Conservation (phyloP, 2,888 invertebrate genomes). For the Lasiommata megera region DNA sequence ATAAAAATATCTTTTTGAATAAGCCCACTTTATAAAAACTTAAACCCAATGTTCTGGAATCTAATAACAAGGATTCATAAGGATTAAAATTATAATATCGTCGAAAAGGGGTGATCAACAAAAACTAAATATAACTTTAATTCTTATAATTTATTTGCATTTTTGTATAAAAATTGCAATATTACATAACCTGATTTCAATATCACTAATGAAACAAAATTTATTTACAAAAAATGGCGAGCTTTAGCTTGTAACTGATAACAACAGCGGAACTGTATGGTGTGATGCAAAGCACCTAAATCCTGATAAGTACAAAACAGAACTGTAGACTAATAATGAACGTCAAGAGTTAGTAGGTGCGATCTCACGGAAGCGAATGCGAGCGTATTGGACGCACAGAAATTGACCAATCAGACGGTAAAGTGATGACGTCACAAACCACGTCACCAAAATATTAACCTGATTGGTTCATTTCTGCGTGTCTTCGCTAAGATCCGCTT, state of each 20-base stretch:
- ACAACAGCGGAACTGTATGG: conserved; percentile 43
- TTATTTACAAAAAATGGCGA: conserved; percentile 68
- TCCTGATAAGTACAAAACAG: conserved; percentile 70
- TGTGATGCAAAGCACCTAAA: conserved; percentile 62
- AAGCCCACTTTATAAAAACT: no score
- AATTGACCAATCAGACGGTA: no score
- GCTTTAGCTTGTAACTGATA: conserved; percentile 53
- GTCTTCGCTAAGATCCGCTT: neutral
- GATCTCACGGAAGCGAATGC: no score
- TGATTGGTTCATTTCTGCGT: no score
- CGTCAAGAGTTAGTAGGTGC: conserved; percentile 41
- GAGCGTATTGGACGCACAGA: no score
- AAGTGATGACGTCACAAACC: no score
- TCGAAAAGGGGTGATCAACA: conserved; percentile 1
- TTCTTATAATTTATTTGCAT: conserved; percentile 72
- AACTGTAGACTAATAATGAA: conserved; percentile 71
- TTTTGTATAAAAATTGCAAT: conserved; percentile 80
- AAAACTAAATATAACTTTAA: conserved; percentile 32
- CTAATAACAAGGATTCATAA: no score
- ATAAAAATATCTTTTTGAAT: no score
- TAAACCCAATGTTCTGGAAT: no score
- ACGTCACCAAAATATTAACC: no score
- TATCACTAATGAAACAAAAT: conserved; percentile 59
- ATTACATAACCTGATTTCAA: conserved; percentile 69
- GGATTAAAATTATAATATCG: no score